These are phyloP conservation scores for Gallirallus australis DNA, from an alignment of 2,797 vertebrate species.

Conservation along the genomic window DNA sequence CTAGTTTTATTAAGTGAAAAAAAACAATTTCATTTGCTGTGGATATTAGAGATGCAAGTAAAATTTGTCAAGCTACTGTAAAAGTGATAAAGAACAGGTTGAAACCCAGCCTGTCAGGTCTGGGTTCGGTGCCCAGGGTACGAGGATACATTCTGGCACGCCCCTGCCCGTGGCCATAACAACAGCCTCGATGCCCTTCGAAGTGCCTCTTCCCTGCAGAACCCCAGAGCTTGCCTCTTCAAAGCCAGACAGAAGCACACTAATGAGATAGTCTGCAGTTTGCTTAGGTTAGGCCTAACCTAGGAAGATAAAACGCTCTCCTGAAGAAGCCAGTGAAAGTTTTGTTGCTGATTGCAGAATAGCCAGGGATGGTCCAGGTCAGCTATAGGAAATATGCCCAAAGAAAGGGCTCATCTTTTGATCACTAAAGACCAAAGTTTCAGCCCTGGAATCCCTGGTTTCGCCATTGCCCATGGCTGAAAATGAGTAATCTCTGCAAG, in stretches of 20 bases:
- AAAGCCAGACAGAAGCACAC: neutral
- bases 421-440: neutral
- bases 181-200: neutral
- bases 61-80: neutral
- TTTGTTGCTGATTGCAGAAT: neutral
- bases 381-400: neutral
- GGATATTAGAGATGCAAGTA: neutral
- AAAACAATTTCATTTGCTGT: neutral
- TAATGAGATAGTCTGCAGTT: neutral
- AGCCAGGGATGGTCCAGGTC: neutral
- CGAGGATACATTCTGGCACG: neutral
- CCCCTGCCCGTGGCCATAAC: neutral
- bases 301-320: neutral
- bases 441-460: slow-evolving; percentile 2
- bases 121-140: neutral
- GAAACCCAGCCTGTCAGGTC: neutral
- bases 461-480: neutral
- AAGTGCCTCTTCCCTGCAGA: neutral
- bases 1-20: neutral
- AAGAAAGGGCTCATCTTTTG: slow-evolving; percentile 1
- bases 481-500: neutral
- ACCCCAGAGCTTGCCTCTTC: neutral
- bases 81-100: neutral
- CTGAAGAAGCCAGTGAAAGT: neutral
- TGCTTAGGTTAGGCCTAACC: neutral